Base-by-base conservation (phyloP, 2,888 invertebrate genomes). In the Idaea straminata region DNA sequence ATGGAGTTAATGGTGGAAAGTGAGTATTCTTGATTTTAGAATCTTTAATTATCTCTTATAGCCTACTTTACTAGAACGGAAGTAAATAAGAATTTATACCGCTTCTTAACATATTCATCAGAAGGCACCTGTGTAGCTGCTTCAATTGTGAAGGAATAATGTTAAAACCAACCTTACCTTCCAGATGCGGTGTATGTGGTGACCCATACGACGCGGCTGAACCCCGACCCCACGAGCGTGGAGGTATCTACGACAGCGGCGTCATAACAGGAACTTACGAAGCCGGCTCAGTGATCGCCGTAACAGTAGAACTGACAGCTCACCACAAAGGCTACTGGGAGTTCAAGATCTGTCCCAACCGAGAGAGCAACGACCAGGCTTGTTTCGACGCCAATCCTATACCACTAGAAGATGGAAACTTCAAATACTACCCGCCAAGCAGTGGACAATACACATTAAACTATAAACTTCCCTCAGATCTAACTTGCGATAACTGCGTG, bases 251-350 rank as follows among this genome's bases (percentile, higher is more conserved):
- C 87, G 97, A 97, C 0, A 94, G 95, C 73, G 96, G 97, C 2
- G 92, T 96, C 61, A 95, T 97, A 68, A 96, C 96, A 0, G 94
- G 95, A 3, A 93, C 94, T 66, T 97, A 97, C 84, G 88, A 93
- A 58, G 93, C 95, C 0, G 96, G 95, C 34, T 88, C 95, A 15
- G 84, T 94, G 62, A 94, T 97, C 68, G 94, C 94, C 15, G 94
- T 96, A 59, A 94, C 95, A 15, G 94, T 98, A 0, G 95, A 97
- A 79, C 84, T 98, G 58, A 97, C 97, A 0, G 97, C 97, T 36
- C 96, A 95, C 81, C 98, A 98, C 85, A 93, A 94, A 78, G 98
- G 98, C 15, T 96, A 95, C 88, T 98, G 98, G 87, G 96, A 96
- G 83, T 97, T 98, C 84, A 94, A 96, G 60, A 82, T 97, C 15